These are phyloP conservation scores for Tetheella fluctuosa DNA, from an alignment of 2,888 invertebrate species.

Conservation along the genomic window DNA sequence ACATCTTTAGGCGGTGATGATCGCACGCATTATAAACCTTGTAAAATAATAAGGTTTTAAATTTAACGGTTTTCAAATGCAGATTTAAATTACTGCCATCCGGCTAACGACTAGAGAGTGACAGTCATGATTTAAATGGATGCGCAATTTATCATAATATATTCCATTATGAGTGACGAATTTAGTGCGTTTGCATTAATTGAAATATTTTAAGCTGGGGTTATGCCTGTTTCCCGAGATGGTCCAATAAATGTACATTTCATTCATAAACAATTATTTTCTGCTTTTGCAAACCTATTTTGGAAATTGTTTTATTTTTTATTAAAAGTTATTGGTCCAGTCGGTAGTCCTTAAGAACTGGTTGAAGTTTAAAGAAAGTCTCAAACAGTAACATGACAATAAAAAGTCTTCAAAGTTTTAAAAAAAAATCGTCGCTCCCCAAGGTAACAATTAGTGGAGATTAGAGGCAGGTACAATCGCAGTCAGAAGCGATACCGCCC, in stretches of 20 bases:
- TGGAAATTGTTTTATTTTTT: too few species aligned
- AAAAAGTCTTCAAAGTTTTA: not conserved
- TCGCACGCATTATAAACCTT: too few species aligned
- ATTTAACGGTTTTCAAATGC: not conserved
- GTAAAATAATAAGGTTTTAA: not conserved
- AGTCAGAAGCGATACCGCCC: conserved; percentile 43
- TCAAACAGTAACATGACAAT: not conserved
- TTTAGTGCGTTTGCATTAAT: not conserved
- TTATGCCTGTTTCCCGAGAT: too few species aligned
- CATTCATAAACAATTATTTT: too few species aligned
- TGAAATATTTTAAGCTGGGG: not conserved
- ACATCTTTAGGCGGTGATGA: too few species aligned
- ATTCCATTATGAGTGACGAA: not conserved
- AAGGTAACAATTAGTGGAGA: conserved; percentile 50
- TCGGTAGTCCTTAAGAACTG: too few species aligned
- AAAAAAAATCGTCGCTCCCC: not conserved
- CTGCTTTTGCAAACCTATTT: too few species aligned
- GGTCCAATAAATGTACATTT: too few species aligned
- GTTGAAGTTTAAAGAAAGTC: too few species aligned
- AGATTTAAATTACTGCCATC: not conserved
- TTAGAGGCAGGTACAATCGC: conserved; percentile 43
- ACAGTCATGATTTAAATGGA: not conserved
- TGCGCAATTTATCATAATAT: not conserved
- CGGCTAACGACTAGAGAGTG: not conserved
- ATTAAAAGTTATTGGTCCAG: too few species aligned